phyloP scores from a whole-genome alignment of 2,113 vertebrate genomes.

The Lipotes vexillifer region DNA sequence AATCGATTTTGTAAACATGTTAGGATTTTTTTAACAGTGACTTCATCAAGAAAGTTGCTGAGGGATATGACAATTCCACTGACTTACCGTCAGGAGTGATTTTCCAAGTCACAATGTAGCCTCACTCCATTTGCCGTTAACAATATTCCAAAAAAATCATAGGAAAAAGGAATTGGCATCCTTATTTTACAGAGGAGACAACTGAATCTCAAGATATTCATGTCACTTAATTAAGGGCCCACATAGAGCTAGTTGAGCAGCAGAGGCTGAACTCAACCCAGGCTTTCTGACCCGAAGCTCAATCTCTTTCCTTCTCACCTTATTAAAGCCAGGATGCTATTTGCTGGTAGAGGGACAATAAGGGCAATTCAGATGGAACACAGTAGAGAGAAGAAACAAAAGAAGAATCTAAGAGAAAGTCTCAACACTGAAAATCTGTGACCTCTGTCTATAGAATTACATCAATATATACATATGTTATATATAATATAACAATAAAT shows the following conservation, averaged over 20 bases:
- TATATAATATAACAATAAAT: not conserved
- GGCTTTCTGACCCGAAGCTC: not conserved
- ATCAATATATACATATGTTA: not conserved
- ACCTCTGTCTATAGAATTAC: not conserved
- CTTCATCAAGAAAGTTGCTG: not conserved
- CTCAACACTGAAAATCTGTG: not conserved
- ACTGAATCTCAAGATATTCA: not conserved
- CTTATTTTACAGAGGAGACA: not conserved
- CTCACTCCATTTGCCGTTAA: not conserved
- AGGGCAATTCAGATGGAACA: not conserved
- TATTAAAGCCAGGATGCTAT: not conserved
- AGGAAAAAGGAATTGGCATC: not conserved
- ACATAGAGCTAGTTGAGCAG: not conserved
- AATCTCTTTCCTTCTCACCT: not conserved
- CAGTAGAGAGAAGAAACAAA: not conserved
- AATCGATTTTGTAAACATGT: not conserved
- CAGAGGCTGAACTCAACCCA: not conserved
- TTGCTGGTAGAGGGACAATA: not conserved
- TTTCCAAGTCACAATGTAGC: not conserved
- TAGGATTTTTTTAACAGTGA: not conserved
- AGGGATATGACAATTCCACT: not conserved
- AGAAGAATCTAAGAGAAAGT: not conserved
- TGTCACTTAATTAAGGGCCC: not conserved
- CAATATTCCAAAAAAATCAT: not conserved
- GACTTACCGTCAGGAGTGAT: not conserved